Evolutionary conservation across 2,888 invertebrate species (phyloP), one percentile per base, ranked within the genome.

Genomic region (Idaea biselata): DNA sequence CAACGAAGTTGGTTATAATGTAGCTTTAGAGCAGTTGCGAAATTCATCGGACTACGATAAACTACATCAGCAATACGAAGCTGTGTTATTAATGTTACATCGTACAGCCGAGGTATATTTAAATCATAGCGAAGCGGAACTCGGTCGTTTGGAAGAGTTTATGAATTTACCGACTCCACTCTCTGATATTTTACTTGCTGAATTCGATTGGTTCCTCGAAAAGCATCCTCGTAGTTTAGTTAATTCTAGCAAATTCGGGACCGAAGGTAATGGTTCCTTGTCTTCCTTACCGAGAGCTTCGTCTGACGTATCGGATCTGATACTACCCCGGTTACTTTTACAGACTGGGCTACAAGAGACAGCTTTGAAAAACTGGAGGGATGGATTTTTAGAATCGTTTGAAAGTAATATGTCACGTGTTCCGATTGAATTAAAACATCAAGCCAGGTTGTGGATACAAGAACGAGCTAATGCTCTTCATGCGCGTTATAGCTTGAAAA

Each of bases 331-430:
- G 18, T 80, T 78, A 2, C 78, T 89, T 64, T 76, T 86, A 16
- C 81, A 86, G 76, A 86, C 87, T 1, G 81, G 84, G 67, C 73
- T 88, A 14, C 85, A 90, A 73, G 79, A 81, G 70, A 3, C 76
- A 53, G 79, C 86, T 16, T 71, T 91, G 31, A 64, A 65, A 60
- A 88, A 89, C 65, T 89, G 88, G 88, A 81, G 77, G 64, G 87
- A 88, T 66, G 87, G 87, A 31, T 90, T 89, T 61, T 76, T 91
- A 5, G 88, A 89, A 75, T 79, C 85, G n/a, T 85, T 91, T 64
- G 75, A 79, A 61, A 76, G 66, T 53, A 87, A 86, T 64, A 70
- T 86, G 16, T 73, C 75, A 14, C 62, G 74, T 55, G 71, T 91
- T 2, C 79, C 86, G 1, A 83, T 85, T 33, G 82, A 86, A 69